Base-by-base conservation (phyloP, 2,888 invertebrate species). In the Therioaphis trifolii region DNA sequence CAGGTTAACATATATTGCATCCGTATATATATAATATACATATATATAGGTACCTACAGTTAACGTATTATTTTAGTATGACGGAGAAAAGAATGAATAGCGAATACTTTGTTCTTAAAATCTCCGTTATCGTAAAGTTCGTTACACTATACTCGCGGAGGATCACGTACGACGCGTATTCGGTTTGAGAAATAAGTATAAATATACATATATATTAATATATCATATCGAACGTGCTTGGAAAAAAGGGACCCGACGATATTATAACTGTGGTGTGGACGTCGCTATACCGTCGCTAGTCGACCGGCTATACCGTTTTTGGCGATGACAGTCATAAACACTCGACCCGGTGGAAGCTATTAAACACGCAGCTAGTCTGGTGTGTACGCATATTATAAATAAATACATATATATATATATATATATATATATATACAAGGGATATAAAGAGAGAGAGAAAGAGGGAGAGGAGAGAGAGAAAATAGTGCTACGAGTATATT, bases 331-430 rank as follows among this genome's bases (percentile, higher is more conserved):
- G 77, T 77, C 77, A 77, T 29, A 77, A 77, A 77, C 77, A 77
- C 77, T 52, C 77, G 61, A 43, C 78, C 58, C 35, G 35, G 58
- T n/a, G 52, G 29, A 15, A 43, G 82, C 82, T 82, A 82, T 82
- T 82, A 82, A 80, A 74, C 82, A 63, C 29, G 40, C 82, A 35
- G 63, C 72, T 15, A 66, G 63, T 77, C 77, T 66, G 63, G 49
- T 11, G 72, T 15, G 35, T 46, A 55, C 55, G 74, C 15, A 49
- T 35, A 35, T 35, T 35, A 35, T 35, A 35, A 5, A 35, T 43
- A 61, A 15, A 61, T 4, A 4, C 21, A 46, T 35, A 40, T 78
- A 69, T 77, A 63, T 43, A 35, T 49, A 71, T 71, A 49, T 27
- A 52, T 52, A 18, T 46, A 66, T 35, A 21, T 18, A 11, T 29